These are phyloP conservation scores for Origma solitaria DNA, from an alignment of 2,113 vertebrate genomes.

Conservation along the genomic window DNA sequence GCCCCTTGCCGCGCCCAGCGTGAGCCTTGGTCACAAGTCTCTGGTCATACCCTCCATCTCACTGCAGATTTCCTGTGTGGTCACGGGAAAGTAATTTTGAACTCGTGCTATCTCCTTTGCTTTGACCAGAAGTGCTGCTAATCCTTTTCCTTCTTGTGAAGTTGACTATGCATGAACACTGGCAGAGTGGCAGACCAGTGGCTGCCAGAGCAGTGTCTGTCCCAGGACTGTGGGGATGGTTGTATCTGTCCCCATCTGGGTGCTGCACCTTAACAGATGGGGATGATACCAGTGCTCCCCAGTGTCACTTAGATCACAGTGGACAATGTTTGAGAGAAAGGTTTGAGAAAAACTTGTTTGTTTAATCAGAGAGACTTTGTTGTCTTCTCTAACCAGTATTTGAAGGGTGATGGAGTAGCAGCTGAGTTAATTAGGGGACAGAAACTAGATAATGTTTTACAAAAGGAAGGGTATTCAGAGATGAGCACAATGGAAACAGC, in stretches of 20 bases:
- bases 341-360: not conserved
- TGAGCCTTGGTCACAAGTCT: not conserved
- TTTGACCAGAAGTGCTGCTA: not conserved
- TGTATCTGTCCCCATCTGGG: not conserved
- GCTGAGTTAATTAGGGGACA: not conserved
- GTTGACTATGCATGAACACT: not conserved
- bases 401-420: not conserved
- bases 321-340: not conserved
- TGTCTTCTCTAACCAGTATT: not conserved
- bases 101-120: not conserved
- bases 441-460: not conserved
- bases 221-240: not conserved
- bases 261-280: not conserved
- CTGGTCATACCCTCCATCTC: not conserved
- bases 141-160: not conserved
- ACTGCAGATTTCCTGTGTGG: not conserved
- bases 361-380: not conserved
- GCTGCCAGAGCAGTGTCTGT: not conserved
- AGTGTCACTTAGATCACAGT: not conserved
- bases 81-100: not conserved
- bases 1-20: not conserved
- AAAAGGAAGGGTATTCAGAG: not conserved
- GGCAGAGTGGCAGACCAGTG: fast-evolving
- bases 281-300: not conserved
- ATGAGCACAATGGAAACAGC: not conserved